Evolutionary conservation across 2,797 vertebrate genomes (phyloP).

Genomic region (Melanogrammus aeglefinus): DNA sequence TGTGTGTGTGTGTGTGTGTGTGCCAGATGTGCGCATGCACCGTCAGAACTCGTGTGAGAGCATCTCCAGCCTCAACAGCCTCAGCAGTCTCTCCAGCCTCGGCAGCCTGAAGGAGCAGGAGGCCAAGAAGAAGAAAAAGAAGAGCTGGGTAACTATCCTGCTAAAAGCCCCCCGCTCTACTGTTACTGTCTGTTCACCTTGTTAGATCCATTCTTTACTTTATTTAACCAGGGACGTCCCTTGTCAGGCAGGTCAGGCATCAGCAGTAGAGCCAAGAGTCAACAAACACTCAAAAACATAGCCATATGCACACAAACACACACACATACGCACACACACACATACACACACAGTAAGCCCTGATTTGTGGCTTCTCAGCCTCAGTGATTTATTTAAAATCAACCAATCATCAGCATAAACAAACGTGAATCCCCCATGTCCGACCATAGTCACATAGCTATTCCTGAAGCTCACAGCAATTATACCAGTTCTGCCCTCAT

Average conservation of each 20-base stretch:
- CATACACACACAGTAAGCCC: not conserved
- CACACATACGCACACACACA: slow-evolving; percentile 11
- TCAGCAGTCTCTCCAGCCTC: slow-evolving; percentile 91
- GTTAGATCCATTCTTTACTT: too few species aligned
- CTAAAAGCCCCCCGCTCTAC: too few species aligned
- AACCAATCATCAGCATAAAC: slow-evolving; percentile 47
- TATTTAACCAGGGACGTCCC: too few species aligned
- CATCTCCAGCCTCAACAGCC: slow-evolving; percentile 94
- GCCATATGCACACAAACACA: not conserved
- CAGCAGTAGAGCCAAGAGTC: too few species aligned
- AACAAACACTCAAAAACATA: not conserved
- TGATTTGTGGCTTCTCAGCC: slow-evolving; percentile 25
- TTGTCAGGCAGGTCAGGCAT: too few species aligned
- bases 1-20: too few species aligned
- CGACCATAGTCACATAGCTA: too few species aligned
- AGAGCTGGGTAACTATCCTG: slow-evolving; percentile 84
- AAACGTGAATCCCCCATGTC: too few species aligned
- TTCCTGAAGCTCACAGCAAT: too few species aligned
- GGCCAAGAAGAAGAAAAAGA: slow-evolving; percentile 97
- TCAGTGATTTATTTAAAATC: slow-evolving; percentile 1
- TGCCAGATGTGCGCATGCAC: slow-evolving; percentile 83
- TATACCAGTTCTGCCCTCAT: too few species aligned
- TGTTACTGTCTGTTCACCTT: too few species aligned
- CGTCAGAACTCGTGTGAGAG: slow-evolving; percentile 97
- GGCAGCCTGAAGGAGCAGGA: slow-evolving; percentile 92